Evolutionary conservation across 2,888 invertebrate genomes (phyloP), one percentile per base, ranked within the genome.

Genomic region (Carterocephalus palaemon): DNA sequence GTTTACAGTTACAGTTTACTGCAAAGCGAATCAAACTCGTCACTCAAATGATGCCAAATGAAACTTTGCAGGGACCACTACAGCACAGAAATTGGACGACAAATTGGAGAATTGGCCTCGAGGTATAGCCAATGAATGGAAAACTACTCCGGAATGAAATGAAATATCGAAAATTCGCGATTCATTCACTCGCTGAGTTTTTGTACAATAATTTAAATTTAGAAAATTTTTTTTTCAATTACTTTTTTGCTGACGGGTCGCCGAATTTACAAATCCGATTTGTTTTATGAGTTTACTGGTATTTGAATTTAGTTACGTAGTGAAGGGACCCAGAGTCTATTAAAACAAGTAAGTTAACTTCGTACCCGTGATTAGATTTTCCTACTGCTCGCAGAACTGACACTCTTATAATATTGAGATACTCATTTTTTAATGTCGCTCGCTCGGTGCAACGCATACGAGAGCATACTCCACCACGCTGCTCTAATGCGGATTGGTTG

Each of bases 41-140:
- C n/a, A 28, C 13, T 28, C 12, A 13, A n/a, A 12, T 26, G 12
- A 26, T 1, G 6, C 12, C 10, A 6, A 12, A 12, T 12, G 26
- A 28, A 28, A 28, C 28, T 28, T 13, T 28, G 12, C 15, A 28
- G 13, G 5, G n/a, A 15, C 6, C 12, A 12, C 7, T 17, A 26
- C 15, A n/a, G 2, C 7, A 15, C n/a, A 28, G 8, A 10, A 10
- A 37, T 26, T 16, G 32, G 12, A 26, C 26, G 10, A 26, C 17
- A 38, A 8, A 23, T 23, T 23, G 19, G 19, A 20, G 19, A 32
- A 31, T 32, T 32, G 32, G 32, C 12, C 17, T 2, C 12, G 28
- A 26, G 37, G 20, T 20, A 12, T n/a, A 13, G 29, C 22, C 22
- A 9, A 36, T 36, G 13, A 34, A 34, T 16, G 22, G 8, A 13